Evolutionary conservation across 1,140 invertebrate species (phyloP).

Genomic region (Adoxophyes honmai): DNA sequence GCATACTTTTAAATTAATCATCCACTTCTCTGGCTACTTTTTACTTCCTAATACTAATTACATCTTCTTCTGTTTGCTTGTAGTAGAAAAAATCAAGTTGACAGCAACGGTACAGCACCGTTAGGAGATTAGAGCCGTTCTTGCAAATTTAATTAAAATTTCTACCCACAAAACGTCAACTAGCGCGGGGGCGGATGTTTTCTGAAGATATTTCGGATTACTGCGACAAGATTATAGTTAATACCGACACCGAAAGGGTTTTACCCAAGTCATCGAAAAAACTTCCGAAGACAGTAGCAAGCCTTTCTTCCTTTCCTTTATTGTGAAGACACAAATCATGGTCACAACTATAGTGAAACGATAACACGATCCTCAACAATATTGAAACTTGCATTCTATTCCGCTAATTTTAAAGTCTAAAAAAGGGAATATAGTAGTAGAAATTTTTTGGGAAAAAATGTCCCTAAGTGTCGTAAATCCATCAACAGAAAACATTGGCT

Average conservation of each 20-base stretch:
- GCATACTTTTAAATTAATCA: too few species aligned
- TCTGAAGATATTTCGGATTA: not conserved
- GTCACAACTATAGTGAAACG: not conserved
- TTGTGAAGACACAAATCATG: conserved; percentile 1
- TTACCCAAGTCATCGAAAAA: conserved; percentile 4
- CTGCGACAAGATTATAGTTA: conserved; percentile 8
- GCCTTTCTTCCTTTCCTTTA: not conserved
- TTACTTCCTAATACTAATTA: too few species aligned
- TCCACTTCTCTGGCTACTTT: too few species aligned
- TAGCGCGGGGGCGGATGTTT: not conserved
- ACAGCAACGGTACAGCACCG: not conserved
- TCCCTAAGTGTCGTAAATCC: conserved; percentile 10
- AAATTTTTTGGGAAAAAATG: not conserved
- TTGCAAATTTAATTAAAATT: conserved; percentile 8
- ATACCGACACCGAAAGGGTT: not conserved
- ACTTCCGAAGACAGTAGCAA: conserved; percentile 6
- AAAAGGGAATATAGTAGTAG: not conserved
- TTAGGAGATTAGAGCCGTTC: conserved; percentile 3
- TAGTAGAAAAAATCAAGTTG: too few species aligned
- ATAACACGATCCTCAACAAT: not conserved
- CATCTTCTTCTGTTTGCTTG: too few species aligned
- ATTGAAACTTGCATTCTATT: not conserved
- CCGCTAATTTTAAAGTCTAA: not conserved
- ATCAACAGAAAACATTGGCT: conserved; percentile 13
- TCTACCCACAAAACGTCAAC: not conserved